phyloP scores from a whole-genome alignment of 2,888 invertebrate genomes.

The Cephus nigrinus region DNA sequence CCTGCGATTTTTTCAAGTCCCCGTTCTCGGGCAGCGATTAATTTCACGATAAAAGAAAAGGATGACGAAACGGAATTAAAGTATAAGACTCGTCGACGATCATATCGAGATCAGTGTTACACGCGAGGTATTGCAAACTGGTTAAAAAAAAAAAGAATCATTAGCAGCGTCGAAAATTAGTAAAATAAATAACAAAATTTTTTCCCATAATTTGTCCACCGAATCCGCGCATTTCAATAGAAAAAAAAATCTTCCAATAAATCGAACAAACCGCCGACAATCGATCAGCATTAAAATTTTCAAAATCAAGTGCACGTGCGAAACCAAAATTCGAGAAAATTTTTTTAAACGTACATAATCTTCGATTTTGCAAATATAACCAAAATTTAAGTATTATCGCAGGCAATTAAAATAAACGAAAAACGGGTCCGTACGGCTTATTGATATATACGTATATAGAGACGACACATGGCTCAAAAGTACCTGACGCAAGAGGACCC shows the following conservation, averaged over 20 bases:
- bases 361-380: background rate
- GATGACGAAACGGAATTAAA: background rate
- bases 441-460: background rate
- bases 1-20: background rate
- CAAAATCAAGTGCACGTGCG: background rate
- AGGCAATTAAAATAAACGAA: background rate
- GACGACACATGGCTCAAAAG: background rate
- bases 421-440: background rate
- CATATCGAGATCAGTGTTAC: background rate
- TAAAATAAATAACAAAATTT: background rate
- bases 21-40: background rate
- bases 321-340: background rate
- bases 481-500: background rate
- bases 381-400: too few relatives aligned
- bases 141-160: background rate
- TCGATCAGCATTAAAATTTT: background rate
- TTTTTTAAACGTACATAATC: background rate
- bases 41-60: background rate
- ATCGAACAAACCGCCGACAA: too few relatives aligned
- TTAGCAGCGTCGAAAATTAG: background rate
- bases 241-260: too few relatives aligned
- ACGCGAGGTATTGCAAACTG: background rate
- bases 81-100: background rate
- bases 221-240: too few relatives aligned
- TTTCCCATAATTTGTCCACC: too few relatives aligned